phyloP scores from a whole-genome alignment of 2,888 invertebrate species.

The Lymantria dispar region DNA sequence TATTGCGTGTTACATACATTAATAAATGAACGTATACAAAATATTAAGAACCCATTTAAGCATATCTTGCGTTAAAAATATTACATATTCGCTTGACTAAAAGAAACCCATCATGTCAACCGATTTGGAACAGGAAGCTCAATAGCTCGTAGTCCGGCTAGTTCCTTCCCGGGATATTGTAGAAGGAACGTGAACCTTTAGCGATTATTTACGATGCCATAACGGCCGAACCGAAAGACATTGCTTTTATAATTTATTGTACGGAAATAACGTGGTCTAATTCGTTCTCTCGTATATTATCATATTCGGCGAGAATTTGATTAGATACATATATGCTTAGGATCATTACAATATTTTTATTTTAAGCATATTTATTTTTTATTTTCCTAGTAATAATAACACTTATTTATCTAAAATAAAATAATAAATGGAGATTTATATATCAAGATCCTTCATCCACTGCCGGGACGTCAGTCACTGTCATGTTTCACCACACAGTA shows the following conservation, averaged over 20 bases:
- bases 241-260: slow-evolving; percentile 71
- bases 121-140: slow-evolving; percentile 31
- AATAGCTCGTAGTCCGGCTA: slow-evolving; percentile 42
- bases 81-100: neutral
- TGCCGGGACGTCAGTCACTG: no score
- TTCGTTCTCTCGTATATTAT: slow-evolving; percentile 60
- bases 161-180: slow-evolving; percentile 56
- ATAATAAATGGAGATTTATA: no score
- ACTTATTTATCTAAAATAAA: no score
- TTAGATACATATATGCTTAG: slow-evolving; percentile 6
- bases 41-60: no score
- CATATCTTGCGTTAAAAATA: neutral
- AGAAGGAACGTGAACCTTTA: slow-evolving; percentile 20
- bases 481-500: no score
- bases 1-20: no score
- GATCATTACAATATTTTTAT: neutral
- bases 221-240: slow-evolving; percentile 54
- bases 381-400: no score
- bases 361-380: no score
- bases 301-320: slow-evolving; percentile 30
- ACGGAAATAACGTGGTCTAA: slow-evolving; percentile 69
- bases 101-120: slow-evolving; percentile 17
- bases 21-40: no score
- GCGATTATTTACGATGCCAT: slow-evolving; percentile 33
- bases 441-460: no score